Evolutionary conservation across 2,113 vertebrate genomes (phyloP).

Genomic region (Trachemys scripta): DNA sequence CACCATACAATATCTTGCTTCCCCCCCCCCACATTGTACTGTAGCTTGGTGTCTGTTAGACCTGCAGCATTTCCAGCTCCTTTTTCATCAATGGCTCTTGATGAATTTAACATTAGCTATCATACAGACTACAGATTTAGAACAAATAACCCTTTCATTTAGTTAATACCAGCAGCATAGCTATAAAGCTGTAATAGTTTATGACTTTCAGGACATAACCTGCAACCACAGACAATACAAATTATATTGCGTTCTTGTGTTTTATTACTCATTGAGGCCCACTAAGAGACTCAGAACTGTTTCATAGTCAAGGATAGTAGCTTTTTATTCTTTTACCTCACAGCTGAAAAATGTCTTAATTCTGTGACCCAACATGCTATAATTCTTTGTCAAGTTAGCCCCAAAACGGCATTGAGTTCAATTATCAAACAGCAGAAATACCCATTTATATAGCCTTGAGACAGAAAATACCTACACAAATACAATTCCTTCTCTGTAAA

Average conservation of each 20-base stretch:
- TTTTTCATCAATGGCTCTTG: slow-evolving; percentile 52
- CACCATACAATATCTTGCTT: neutral
- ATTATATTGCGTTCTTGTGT: slow-evolving; percentile 64
- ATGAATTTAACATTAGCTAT: slow-evolving; percentile 63
- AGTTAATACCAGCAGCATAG: slow-evolving; percentile 76
- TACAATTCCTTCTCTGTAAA: neutral
- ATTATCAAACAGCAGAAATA: neutral
- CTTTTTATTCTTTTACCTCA: slow-evolving; percentile 51
- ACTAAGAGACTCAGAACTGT: slow-evolving; percentile 33
- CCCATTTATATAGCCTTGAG: neutral
- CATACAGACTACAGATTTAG: slow-evolving; percentile 63
- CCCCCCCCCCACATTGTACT: neutral
- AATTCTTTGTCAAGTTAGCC: neutral
- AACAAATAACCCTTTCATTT: slow-evolving; percentile 78
- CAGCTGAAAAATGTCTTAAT: slow-evolving; percentile 43
- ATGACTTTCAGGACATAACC: slow-evolving; percentile 77
- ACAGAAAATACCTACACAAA: neutral
- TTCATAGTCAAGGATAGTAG: slow-evolving; percentile 25
- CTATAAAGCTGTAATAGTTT: slow-evolving; percentile 76
- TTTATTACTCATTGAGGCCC: slow-evolving; percentile 64
- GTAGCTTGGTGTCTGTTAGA: slow-evolving; percentile 19
- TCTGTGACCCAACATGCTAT: neutral
- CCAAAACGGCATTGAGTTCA: neutral
- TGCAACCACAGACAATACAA: slow-evolving; percentile 79
- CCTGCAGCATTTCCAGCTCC: slow-evolving; percentile 44